Conservation (phyloP, 2,888 invertebrate genomes). For the Bhutanitis thaidina region DNA sequence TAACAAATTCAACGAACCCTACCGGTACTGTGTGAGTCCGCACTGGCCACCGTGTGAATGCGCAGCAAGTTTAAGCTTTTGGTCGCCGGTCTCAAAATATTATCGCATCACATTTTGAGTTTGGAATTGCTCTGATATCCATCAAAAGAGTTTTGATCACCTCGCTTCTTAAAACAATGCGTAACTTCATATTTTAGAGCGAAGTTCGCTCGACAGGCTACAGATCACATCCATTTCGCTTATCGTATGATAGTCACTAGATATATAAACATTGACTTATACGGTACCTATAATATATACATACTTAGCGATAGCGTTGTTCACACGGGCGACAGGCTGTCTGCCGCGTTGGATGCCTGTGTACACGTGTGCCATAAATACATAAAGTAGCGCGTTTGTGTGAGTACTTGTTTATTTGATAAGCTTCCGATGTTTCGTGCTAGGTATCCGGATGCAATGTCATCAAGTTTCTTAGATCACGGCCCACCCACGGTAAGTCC, state of each 20-base stretch:
- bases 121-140: constrained; percentile 50
- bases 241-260: constrained; percentile 52
- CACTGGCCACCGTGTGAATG: constrained; percentile 70
- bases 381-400: constrained; percentile 51
- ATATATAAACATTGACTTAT: constrained; percentile 61
- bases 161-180: constrained; percentile 43
- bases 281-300: constrained; percentile 57
- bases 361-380: constrained; percentile 65
- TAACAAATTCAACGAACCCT: constrained; percentile 80
- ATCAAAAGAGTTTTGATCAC: constrained; percentile 44
- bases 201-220: constrained; percentile 30
- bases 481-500: constrained; percentile 55
- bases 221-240: constrained; percentile 30
- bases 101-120: constrained; percentile 62
- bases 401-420: constrained; percentile 72
- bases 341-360: constrained; percentile 58
- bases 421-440: constrained; percentile 71
- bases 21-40: constrained; percentile 74
- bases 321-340: constrained; percentile 77
- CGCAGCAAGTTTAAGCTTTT: constrained; percentile 61
- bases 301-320: constrained; percentile 70
- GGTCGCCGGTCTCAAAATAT: constrained; percentile 66
- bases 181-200: constrained; percentile 23
- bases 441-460: constrained; percentile 66
- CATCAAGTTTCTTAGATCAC: constrained; percentile 55